Percentiles rank a stretch among this genome's conserved stretches.
Evolutionary conservation across 1,140 invertebrate genomes (phyloP).

Genomic region (Bombus pyrosoma): DNA sequence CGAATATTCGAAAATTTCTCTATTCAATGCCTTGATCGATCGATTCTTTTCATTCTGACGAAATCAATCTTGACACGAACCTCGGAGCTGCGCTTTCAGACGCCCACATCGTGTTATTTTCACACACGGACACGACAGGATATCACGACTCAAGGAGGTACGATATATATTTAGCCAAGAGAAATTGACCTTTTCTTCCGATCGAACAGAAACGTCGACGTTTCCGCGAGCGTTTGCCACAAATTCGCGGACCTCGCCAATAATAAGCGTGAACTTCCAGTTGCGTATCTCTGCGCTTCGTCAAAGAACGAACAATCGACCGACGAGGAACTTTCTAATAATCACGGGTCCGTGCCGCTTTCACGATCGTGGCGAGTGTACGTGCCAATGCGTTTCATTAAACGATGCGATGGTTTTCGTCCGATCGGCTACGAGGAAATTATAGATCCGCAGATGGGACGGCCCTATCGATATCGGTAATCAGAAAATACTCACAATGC

Average conservation of each 20-base stretch:
- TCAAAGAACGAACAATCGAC: conserved; percentile 53
- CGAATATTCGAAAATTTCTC: background rate
- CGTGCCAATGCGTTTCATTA: conserved; percentile 42
- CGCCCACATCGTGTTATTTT: conserved; percentile 7
- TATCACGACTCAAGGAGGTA: background rate
- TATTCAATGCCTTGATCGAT: background rate
- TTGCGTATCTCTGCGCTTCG: conserved; percentile 25
- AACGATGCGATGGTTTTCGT: conserved; percentile 21
- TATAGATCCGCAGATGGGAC: conserved; percentile 26
- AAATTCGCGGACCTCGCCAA: background rate
- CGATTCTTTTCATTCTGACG: conserved; percentile 4
- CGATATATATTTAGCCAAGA: conserved; percentile 29
- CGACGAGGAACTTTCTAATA: conserved; percentile 57
- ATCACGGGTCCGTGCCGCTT: conserved; percentile 27
- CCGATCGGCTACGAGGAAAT: conserved; percentile 26
- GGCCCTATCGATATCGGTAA: conserved; percentile 23
- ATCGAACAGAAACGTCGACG: conserved; percentile 25
- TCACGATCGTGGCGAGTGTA: conserved; percentile 22
- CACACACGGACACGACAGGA: too few species aligned
- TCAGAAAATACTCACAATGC: conserved; percentile 12
- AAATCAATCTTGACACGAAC: conserved; percentile 13
- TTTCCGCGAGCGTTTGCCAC: background rate
- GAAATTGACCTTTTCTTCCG: conserved; percentile 35
- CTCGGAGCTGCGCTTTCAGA: background rate
- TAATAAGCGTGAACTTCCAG: conserved; percentile 49